Evolutionary conservation across 2,888 invertebrate genomes (phyloP).

Genomic region (Chelonus formosanus): DNA sequence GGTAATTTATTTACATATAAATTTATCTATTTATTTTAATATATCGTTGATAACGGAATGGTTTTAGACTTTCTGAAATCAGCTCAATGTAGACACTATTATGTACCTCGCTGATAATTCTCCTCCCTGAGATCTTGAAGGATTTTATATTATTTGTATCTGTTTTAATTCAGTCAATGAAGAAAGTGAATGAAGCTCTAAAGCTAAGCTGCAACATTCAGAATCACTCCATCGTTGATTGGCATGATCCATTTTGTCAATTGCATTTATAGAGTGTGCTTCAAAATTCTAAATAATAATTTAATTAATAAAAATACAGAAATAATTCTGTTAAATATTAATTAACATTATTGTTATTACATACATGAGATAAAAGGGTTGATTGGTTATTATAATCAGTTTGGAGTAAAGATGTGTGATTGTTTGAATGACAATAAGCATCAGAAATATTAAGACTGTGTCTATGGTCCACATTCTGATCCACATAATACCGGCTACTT

Average conservation of each 20-base stretch:
- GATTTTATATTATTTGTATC: neutral
- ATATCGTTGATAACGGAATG: no score
- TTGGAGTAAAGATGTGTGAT: constrained; percentile 48
- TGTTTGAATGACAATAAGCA: constrained; percentile 39
- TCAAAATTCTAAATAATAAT: constrained; percentile 46
- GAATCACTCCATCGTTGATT: constrained; percentile 61
- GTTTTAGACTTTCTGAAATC: no score
- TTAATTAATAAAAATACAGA: neutral
- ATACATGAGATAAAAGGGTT: constrained; percentile 57
- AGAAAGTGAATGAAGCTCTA: constrained; percentile 55
- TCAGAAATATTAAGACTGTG: constrained; percentile 33
- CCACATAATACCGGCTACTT: constrained; percentile 56
- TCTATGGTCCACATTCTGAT: constrained; percentile 47
- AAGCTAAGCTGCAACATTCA: constrained; percentile 59
- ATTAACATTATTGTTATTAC: constrained; percentile 32
- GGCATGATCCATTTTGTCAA: constrained; percentile 44
- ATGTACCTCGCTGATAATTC: neutral
- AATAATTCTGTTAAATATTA: no score
- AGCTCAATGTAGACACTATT: no score
- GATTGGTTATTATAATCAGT: constrained; percentile 58
- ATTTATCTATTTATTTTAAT: no score
- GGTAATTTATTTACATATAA: no score
- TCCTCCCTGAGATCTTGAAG: neutral
- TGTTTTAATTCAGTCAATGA: constrained; percentile 31
- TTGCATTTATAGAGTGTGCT: constrained; percentile 38